Evolutionary conservation across 2,888 invertebrate genomes (phyloP), one percentile per base, ranked within the genome.

Genomic region (Euspilapteryx auroguttella): DNA sequence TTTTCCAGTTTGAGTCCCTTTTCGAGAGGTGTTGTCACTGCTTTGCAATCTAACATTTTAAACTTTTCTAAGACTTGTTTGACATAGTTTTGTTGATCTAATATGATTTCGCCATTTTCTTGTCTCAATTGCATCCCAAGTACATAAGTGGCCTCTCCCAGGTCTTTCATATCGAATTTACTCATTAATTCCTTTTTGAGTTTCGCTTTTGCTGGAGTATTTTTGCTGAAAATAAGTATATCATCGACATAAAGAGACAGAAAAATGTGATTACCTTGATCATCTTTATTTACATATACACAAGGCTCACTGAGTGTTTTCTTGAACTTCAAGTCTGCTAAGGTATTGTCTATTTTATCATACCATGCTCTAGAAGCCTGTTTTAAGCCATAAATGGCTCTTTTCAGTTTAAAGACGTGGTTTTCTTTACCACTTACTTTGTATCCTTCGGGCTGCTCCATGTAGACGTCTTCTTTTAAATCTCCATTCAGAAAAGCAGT

Each of bases 241-340:
- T 30, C 30, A 30, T 30, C 30, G 14, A 30, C 30, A 21, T 30
- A 30, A 2, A 30, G 14, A 4, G 30, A 25, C 10, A 30, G n/a
- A 11, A 30, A 21, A 6, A 25, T 25, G n/a, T 25, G 25, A 5
- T 25, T 21, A n/a, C 24, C 24, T 7, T 11, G 2, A 9, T 25
- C 13, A 8, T 25, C 21, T 13, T 12, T 7, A 10, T 30, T 27
- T 3, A 21, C 13, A n/a, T 27, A 27, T 8, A 27, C 27, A 27
- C 27, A 27, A 4, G 27, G 27, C n/a, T 21, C 27, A 21, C 21
- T 21, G 20, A 15, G 6, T 26, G 26, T 12, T 17, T 17, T 26
- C 10, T 20, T 15, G 20, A 26, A 26, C 11, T 17, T 11, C 6
- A 27, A 15, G 8, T 27, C 12, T 11, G 11, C 9, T 12, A 25